These are phyloP conservation scores for Drosophila seguyi DNA, from an alignment of 1,140 invertebrate species.

Conservation along the genomic window DNA sequence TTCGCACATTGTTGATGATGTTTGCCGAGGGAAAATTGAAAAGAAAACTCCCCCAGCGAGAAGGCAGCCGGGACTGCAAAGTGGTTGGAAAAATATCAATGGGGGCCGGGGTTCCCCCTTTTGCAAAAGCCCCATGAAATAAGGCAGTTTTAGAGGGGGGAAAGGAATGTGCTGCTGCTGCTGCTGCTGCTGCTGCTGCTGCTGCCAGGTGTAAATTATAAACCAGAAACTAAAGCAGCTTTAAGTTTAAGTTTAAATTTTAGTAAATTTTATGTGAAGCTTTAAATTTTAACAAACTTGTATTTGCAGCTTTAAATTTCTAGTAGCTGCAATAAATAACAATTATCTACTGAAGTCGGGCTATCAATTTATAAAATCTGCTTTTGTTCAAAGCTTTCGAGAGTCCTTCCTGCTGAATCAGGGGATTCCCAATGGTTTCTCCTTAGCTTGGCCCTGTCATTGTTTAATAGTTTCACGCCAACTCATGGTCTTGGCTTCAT, in stretches of 20 bases:
- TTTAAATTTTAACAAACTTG: neutral
- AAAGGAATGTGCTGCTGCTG: too few species aligned
- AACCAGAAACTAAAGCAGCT: neutral
- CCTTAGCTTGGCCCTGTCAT: slow-evolving; percentile 16
- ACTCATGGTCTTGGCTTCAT: slow-evolving; percentile 50
- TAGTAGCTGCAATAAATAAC: neutral
- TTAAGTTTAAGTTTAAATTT: neutral
- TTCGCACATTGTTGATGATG: slow-evolving; percentile 65
- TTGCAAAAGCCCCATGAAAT: slow-evolving; percentile 5
- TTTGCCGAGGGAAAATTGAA: slow-evolving; percentile 59
- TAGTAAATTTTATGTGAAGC: neutral
- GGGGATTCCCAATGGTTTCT: neutral
- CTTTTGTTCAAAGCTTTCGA: slow-evolving; percentile 32
- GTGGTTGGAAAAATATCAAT: slow-evolving; percentile 24
- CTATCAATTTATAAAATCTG: slow-evolving; percentile 26
- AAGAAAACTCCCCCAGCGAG: slow-evolving; percentile 31
- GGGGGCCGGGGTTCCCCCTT: neutral
- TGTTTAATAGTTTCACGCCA: slow-evolving; percentile 61
- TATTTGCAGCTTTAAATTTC: neutral
- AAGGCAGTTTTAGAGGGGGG: neutral
- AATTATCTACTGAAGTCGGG: slow-evolving; percentile 8
- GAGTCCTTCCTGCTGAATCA: neutral
- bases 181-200: too few species aligned
- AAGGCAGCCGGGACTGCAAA: neutral
- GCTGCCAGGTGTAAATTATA: slow-evolving; percentile 1